phyloP scores from a whole-genome alignment of 2,888 invertebrate species.

The Stenodera caucasica region DNA sequence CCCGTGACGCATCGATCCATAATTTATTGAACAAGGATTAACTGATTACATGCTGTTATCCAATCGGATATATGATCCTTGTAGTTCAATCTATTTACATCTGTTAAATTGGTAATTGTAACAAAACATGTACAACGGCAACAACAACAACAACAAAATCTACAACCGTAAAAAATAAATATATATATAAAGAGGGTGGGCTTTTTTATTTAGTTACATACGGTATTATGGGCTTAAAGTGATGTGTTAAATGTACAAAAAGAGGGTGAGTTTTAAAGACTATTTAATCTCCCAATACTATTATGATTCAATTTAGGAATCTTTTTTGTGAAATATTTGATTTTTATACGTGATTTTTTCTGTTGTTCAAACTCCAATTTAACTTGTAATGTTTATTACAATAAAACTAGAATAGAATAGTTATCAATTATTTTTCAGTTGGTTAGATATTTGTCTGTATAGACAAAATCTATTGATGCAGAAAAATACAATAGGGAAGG shows the following conservation, averaged over 20 bases:
- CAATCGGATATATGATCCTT: conserved; percentile 34
- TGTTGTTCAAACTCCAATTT: neutral
- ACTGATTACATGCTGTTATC: conserved; percentile 41
- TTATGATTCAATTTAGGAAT: neutral
- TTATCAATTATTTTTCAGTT: conserved; percentile 50
- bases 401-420: conserved; percentile 48
- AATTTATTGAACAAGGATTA: conserved; percentile 43
- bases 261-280: conserved; percentile 35
- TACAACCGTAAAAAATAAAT: conserved; percentile 9
- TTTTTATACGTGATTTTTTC: neutral
- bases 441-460: conserved; percentile 43
- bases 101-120: conserved; percentile 51
- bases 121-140: conserved; percentile 25
- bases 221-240: conserved; percentile 36
- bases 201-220: conserved; percentile 31
- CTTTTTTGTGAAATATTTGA: no score
- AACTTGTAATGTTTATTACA: conserved; percentile 12
- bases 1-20: conserved; percentile 40
- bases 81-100: conserved; percentile 46
- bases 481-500: conserved; percentile 51
- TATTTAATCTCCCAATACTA: conserved; percentile 30
- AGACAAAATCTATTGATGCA: conserved; percentile 44
- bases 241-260: conserved; percentile 24
- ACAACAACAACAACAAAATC: neutral
- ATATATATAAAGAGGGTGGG: conserved; percentile 18